These are phyloP conservation scores for Drosophila suzukii DNA, from an alignment of 1,140 invertebrate genomes.

Conservation along the genomic window DNA sequence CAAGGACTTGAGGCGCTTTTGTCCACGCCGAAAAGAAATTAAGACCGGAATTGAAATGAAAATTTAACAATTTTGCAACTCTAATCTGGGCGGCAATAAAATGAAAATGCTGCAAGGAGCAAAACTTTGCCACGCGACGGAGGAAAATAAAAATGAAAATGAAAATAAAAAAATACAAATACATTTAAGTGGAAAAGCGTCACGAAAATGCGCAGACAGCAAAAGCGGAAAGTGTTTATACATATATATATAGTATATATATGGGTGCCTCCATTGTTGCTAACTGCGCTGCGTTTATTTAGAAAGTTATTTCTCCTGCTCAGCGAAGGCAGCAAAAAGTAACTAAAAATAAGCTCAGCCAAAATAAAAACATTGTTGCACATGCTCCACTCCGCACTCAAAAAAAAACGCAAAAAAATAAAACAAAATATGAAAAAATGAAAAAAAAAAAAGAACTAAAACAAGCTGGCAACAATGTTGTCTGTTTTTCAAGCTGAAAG, in stretches of 20 bases:
- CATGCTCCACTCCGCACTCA: constrained; percentile 51
- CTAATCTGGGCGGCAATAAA: constrained; percentile 79
- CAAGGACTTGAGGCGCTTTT: constrained; percentile 27
- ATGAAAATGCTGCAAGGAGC: constrained; percentile 73
- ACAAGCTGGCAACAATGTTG: constrained; percentile 58
- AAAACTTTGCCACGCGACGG: constrained; percentile 61
- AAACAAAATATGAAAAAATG: constrained; percentile 2
- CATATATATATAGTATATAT: constrained; percentile 27
- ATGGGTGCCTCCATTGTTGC: constrained; percentile 57
- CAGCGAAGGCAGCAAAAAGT: constrained; percentile 63
- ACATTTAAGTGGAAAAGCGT: constrained; percentile 51
- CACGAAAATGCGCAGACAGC: constrained; percentile 72
- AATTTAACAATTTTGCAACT: constrained; percentile 81
- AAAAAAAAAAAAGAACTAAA: constrained; percentile 35
- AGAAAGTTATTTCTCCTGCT: constrained; percentile 76
- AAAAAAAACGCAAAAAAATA: constrained; percentile 19
- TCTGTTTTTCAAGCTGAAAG: constrained; percentile 22
- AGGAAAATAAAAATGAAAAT: constrained; percentile 2
- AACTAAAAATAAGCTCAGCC: constrained; percentile 78
- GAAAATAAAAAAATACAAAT: constrained; percentile 7
- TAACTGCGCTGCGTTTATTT: constrained; percentile 74
- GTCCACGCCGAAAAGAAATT: constrained; percentile 43
- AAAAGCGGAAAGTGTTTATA: constrained; percentile 60
- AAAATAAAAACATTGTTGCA: constrained; percentile 82
- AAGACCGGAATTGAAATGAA: constrained; percentile 65